Evolutionary conservation across 2,797 vertebrate genomes (phyloP).

Genomic region (Lepus oiostolus): DNA sequence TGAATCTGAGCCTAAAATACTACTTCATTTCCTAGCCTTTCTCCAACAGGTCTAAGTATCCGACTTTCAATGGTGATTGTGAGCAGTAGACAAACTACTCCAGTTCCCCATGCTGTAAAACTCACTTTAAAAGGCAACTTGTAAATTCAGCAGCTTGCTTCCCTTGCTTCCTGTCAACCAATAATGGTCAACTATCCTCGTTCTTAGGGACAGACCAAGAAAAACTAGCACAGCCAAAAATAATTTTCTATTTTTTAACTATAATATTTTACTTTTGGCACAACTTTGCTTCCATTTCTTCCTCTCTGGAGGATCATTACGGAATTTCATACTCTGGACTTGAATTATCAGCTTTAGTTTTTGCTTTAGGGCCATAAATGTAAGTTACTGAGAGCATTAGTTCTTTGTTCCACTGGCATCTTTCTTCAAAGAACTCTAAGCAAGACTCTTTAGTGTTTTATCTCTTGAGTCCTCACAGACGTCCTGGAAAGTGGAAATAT

Average conservation of each 20-base stretch:
- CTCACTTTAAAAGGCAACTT: constrained; percentile 76
- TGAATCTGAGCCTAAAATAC: constrained; percentile 73
- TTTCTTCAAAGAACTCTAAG: constrained; percentile 55
- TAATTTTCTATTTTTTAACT: constrained; percentile 47
- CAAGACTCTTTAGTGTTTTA: background rate
- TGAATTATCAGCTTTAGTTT: constrained; percentile 73
- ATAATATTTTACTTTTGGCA: constrained; percentile 66
- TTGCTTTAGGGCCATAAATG: constrained; percentile 39
- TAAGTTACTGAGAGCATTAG: constrained; percentile 40
- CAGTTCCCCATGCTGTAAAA: constrained; percentile 66
- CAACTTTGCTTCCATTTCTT: constrained; percentile 62
- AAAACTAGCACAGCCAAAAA: constrained; percentile 65
- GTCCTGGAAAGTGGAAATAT: background rate
- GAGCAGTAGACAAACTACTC: constrained; percentile 12
- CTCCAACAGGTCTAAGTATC: constrained; percentile 65
- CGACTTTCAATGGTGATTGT: constrained; percentile 42
- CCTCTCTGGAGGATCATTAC: constrained; percentile 50
- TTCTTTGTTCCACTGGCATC: constrained; percentile 28
- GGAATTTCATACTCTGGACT: constrained; percentile 18
- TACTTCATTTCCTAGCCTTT: constrained; percentile 77
- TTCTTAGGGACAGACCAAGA: constrained; percentile 72
- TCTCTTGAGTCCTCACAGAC: constrained; percentile 45
- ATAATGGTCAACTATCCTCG: constrained; percentile 45
- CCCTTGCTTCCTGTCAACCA: constrained; percentile 58
- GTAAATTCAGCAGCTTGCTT: constrained; percentile 74